Base-by-base conservation (phyloP, 2,888 invertebrate genomes). In the Drosophila mimetica region DNA sequence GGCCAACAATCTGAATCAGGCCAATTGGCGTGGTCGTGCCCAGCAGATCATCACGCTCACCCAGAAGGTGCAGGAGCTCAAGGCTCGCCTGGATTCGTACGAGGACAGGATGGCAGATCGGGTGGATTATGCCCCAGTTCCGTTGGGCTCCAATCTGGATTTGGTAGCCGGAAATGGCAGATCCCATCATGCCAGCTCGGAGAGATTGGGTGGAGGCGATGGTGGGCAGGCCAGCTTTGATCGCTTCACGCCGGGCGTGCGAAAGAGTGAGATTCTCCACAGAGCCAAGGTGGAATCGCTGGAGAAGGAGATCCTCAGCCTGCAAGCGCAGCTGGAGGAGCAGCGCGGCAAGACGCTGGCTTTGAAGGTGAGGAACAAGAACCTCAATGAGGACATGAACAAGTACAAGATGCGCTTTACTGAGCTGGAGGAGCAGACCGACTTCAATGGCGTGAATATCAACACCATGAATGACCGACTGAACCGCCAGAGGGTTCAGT, bases 21-120 rank as follows among this genome's bases (percentile, higher is more conserved):
- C 93, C 42, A 94, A 93, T 11, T 96, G 96, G 96, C 94, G 95
- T 74, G 96, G 96, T 0, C 93, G 96, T 72, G 95, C 96, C 1
- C 96, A 96, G 83, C 95, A 96, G 85, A 96, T 96, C 65, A 90
- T 94, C 0, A 91, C 94, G 13, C 90, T 96, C 48, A 95, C 95
- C 86, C 93, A 94, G 54, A 95, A 95, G 91, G 92, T 96, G 50
- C 90, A 90, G 6, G 95, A 96, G 51, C 89, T 96, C 0, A 95
- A 94, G 79, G 93, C 93, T 20, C 95, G 94, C 86, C 78, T 95
- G 0, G 88, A 86, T 0, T 41, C 7, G 32, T 75, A 79, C 13
- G 86, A 89, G 51, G 71, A 55, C 5, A 63, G 81, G 0, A n/a
- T 20, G 7, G 4, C 47, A 5, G 87, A 86, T 13, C 76, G 79